Base-by-base conservation (phyloP, 2,113 vertebrate species). In the Albula goreensis region DNA sequence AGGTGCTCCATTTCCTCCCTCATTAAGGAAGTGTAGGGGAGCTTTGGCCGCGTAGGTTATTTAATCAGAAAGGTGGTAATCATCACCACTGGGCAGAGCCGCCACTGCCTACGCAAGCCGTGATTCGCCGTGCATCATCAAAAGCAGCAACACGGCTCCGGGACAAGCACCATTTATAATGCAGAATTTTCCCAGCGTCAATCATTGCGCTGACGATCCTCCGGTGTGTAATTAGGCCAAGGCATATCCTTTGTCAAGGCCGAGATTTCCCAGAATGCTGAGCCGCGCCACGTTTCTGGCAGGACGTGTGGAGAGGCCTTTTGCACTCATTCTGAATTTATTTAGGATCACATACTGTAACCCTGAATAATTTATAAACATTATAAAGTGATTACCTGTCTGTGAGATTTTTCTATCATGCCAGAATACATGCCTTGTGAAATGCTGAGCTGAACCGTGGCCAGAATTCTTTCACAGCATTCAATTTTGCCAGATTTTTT, bases 111-210 rank as follows among this genome's bases (percentile, higher is more conserved):
- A 5, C 22, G 53, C 53, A 9, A 56, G 12, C 53, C 53, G 1
- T 56, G 53, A 7, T 56, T 56, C 53, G 53, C 53, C 53, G 53
- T 56, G 79, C 87, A 86, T 82, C 70, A 87, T 86, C 83, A 74
- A 60, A 17, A 17, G 57, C 49, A 57, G 31, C 53, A 82, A 74
- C 85, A 51, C 57, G 79, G 79, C 80, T 83, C 80, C 81, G 41
- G 78, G 86, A 89, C 86, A 83, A 80, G 81, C 88, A 81, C 85
- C 85, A 88, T 90, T 90, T 88, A 86, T 90, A 90, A 89, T 87
- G 83, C 83, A 84, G 84, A 56, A 83, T 82, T 89, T 89, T 83
- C 84, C 87, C 87, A 78, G 88, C 83, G 86, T 57, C 85, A 85
- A 87, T 86, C 80, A 85, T 83, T 83, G 60, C 63, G 78, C 60